phyloP scores from a whole-genome alignment of 2,888 invertebrate genomes.

The Cephus pygmeus region DNA sequence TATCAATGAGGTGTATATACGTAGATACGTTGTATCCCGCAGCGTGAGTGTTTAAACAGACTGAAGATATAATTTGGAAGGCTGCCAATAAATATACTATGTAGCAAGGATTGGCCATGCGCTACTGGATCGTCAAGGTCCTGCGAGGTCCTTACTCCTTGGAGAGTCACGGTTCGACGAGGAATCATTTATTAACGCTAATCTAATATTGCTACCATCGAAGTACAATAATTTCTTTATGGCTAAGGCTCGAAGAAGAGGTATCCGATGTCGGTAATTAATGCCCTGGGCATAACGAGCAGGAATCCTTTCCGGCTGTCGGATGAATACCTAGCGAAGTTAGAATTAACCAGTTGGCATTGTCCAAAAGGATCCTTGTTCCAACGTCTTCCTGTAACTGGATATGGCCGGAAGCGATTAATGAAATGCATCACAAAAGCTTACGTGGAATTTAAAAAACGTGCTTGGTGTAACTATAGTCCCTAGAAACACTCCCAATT shows the following conservation, averaged over 20 bases:
- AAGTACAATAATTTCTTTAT: background rate
- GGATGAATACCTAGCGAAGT: background rate
- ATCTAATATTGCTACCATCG: background rate
- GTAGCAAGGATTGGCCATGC: background rate
- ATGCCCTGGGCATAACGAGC: background rate
- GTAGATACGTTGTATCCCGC: background rate
- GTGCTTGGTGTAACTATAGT: background rate
- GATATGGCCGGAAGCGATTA: background rate
- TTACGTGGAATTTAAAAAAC: background rate
- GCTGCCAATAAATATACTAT: background rate
- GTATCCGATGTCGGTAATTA: background rate
- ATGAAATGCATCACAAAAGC: background rate
- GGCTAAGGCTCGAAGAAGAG: background rate
- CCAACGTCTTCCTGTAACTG: background rate
- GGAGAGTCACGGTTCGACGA: background rate
- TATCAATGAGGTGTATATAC: background rate
- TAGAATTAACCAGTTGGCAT: background rate
- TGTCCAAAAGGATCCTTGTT: background rate
- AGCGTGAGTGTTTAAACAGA: background rate
- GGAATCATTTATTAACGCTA: background rate
- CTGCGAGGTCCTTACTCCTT: background rate
- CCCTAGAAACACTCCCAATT: background rate
- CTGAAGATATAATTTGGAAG: background rate
- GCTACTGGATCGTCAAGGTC: background rate
- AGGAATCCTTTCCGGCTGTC: background rate